Conservation (phyloP, 2,797 vertebrate genomes). For the Onychomys leucogaster region DNA sequence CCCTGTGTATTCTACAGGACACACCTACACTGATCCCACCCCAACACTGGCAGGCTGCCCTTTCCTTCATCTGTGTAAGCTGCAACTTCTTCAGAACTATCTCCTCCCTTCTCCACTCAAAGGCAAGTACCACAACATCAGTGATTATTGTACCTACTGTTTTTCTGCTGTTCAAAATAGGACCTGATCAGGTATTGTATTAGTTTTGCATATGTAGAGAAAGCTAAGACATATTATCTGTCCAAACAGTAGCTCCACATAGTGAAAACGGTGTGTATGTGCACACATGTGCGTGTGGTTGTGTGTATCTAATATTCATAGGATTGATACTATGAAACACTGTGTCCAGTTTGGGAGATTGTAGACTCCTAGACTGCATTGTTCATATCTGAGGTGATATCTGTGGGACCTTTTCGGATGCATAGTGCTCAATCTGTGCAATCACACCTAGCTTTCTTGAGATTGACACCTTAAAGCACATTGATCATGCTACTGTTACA, state of each 20-base stretch:
- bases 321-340: not conserved
- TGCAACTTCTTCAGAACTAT: not conserved
- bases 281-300: accelerated
- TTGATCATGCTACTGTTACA: not conserved
- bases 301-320: not conserved
- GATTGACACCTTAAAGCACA: not conserved
- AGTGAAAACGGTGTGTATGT: not conserved
- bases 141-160: not conserved
- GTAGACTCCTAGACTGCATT: not conserved
- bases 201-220: not conserved
- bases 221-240: not conserved
- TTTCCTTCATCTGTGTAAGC: not conserved
- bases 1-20: not conserved
- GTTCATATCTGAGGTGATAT: not conserved
- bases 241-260: not conserved
- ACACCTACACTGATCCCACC: not conserved
- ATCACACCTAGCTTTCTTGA: not conserved
- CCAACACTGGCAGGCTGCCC: no score
- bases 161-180: not conserved
- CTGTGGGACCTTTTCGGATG: not conserved
- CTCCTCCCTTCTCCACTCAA: not conserved
- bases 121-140: not conserved
- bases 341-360: not conserved
- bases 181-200: not conserved
- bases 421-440: not conserved